Evolutionary conservation across 2,113 vertebrate species (phyloP), one percentile per base, ranked within the genome.

Genomic region (Hemichromis elongatus): DNA sequence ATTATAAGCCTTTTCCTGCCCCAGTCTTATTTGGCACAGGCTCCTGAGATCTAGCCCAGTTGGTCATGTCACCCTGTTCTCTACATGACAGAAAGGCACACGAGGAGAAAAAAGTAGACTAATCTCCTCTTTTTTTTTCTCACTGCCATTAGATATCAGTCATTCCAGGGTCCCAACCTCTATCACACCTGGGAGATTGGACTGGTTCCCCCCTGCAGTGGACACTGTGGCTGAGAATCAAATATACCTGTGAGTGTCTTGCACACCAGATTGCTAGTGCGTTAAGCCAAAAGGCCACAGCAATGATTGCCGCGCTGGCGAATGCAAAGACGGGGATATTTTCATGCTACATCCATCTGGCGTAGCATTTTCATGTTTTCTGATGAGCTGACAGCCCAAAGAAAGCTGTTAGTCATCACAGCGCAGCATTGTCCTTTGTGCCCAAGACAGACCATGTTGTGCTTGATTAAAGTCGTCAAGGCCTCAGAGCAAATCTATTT

Each of bases 351-450:
- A 80, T 89, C 92, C 87, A 85, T 93, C 89, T 92, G 89, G 75
- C 57, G 85, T 16, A 81, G 70, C 80, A 82, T 86, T 93, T 91
- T 92, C 86, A 92, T 93, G 87, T 92, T 93, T 95, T 91, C 79
- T 90, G 82, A 94, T 94, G 91, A 94, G 91, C 81, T 77, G 79
- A 93, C 79, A 82, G 50, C 45, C 80, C 82, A 75, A 83, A 84
- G 82, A 92, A 93, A 90, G 75, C 83, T 86, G 88, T 83, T 87
- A 78, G 47, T 88, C 66, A 93, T 91, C 83, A 52, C 85, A 30
- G 82, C 8, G 3, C 26, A 6, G 21, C 59, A 55, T 86, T 86
- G 75, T 87, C 61, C 75, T 90, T 57, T 55, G 54, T 79, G 70
- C 47, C 30, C 10, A 33, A 80, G 50, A 79, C 82, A 79, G 80